Percentiles rank a stretch among this genome's conserved stretches.
Conservation (phyloP, 2,113 vertebrate species). For the Sitta europaea region DNA sequence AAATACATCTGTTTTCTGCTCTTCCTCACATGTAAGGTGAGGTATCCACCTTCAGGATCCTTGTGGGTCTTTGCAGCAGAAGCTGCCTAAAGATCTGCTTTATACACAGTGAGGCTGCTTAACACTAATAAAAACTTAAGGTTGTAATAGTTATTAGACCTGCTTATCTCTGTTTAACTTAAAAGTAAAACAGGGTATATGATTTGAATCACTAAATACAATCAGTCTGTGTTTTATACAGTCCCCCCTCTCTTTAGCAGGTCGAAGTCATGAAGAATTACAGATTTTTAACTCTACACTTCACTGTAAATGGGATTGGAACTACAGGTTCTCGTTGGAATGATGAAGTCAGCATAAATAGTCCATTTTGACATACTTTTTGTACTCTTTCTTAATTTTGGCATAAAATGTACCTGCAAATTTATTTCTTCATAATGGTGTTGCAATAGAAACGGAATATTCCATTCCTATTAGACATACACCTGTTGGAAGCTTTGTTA, state of each 20-base stretch:
- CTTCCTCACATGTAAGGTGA: background rate
- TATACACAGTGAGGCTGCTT: background rate
- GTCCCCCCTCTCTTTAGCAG: background rate
- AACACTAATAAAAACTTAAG: conserved; percentile 13
- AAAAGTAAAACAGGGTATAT: conserved; percentile 3
- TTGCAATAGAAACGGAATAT: conserved; percentile 2
- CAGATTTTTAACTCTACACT: conserved; percentile 23
- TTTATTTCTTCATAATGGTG: background rate
- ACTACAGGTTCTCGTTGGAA: background rate
- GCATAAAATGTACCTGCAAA: conserved; percentile 7
- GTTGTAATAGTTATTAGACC: conserved; percentile 40
- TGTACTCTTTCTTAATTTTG: conserved; percentile 24
- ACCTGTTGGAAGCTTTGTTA: background rate
- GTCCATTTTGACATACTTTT: background rate
- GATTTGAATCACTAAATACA: conserved; percentile 21
- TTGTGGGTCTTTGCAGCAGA: background rate
- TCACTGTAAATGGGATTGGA: conserved; percentile 41
- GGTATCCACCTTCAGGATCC: background rate
- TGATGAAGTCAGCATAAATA: background rate
- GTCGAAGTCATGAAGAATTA: conserved; percentile 46
- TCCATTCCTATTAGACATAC: background rate
- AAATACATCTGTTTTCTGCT: background rate
- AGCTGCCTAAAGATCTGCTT: background rate
- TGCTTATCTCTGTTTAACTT: background rate
- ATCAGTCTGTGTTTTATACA: background rate